These are phyloP conservation scores for Dasyurus viverrinus DNA, from an alignment of 2,113 vertebrate genomes.

Conservation along the genomic window DNA sequence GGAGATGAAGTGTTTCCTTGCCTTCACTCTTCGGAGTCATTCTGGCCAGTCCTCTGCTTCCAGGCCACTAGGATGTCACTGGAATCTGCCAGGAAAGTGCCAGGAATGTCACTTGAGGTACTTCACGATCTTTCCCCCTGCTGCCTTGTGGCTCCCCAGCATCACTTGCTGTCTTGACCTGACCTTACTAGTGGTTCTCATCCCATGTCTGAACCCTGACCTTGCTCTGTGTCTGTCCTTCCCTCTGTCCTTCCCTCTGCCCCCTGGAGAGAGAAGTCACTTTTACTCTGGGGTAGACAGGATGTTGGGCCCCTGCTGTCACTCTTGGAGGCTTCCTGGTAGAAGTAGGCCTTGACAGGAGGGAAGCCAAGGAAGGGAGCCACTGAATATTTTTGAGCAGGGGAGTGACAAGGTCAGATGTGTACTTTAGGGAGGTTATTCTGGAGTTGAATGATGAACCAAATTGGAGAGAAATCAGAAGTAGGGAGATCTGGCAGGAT, in stretches of 20 bases:
- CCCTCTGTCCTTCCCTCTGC: background rate
- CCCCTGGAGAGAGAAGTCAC: background rate
- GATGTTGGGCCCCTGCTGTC: background rate
- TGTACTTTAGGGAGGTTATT: background rate
- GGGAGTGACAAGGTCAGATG: background rate
- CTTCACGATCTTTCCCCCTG: background rate
- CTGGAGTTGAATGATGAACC: background rate
- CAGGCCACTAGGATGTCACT: background rate
- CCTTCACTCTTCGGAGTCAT: background rate
- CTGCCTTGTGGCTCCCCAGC: conserved; percentile 11
- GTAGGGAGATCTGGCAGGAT: background rate
- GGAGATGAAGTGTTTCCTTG: background rate
- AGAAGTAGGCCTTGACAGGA: background rate
- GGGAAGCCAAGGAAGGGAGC: background rate
- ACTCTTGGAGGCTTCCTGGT: background rate
- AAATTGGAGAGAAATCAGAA: background rate
- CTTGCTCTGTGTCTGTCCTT: background rate
- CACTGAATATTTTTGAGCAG: background rate
- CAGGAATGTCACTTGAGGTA: background rate
- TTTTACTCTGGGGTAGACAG: background rate
- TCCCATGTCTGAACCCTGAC: background rate
- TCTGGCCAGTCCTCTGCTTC: background rate
- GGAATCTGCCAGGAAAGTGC: background rate
- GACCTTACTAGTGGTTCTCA: background rate
- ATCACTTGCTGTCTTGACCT: background rate